These are phyloP conservation scores for Hypolimnas misippus DNA, from an alignment of 2,888 invertebrate species.

Conservation along the genomic window DNA sequence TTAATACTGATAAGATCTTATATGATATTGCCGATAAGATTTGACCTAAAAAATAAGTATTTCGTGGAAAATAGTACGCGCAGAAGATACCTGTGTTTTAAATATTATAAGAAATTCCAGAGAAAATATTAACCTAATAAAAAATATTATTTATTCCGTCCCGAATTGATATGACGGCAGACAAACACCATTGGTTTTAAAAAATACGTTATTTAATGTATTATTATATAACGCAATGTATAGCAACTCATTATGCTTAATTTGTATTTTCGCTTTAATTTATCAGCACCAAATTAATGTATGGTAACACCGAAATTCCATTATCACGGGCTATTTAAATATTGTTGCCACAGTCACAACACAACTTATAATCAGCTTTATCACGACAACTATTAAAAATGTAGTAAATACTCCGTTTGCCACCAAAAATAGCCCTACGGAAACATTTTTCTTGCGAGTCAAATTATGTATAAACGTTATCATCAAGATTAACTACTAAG, in stretches of 20 bases:
- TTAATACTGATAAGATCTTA: background rate
- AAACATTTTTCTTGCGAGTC: too few species aligned
- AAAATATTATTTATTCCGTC: conserved; percentile 2
- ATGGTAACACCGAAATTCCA: conserved; percentile 2
- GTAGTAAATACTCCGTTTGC: background rate
- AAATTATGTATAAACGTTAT: too few species aligned
- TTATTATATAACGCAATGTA: background rate
- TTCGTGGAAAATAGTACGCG: too few species aligned
- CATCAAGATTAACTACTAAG: too few species aligned
- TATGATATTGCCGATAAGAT: conserved; percentile 12
- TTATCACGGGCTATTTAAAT: conserved; percentile 10
- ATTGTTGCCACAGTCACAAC: conserved; percentile 7
- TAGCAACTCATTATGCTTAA: background rate
- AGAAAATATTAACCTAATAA: background rate
- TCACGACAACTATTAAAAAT: background rate
- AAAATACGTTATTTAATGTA: too few species aligned
- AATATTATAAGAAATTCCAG: background rate
- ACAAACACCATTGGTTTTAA: too few species aligned
- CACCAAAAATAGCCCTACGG: too few species aligned
- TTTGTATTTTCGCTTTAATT: conserved; percentile 5
- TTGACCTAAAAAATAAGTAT: conserved; percentile 7
- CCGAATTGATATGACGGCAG: too few species aligned
- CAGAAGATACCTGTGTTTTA: background rate
- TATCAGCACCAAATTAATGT: conserved; percentile 21
- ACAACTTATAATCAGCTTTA: background rate